Evolutionary conservation across 2,797 vertebrate species (phyloP).

Genomic region (Gadopsis marmoratus): DNA sequence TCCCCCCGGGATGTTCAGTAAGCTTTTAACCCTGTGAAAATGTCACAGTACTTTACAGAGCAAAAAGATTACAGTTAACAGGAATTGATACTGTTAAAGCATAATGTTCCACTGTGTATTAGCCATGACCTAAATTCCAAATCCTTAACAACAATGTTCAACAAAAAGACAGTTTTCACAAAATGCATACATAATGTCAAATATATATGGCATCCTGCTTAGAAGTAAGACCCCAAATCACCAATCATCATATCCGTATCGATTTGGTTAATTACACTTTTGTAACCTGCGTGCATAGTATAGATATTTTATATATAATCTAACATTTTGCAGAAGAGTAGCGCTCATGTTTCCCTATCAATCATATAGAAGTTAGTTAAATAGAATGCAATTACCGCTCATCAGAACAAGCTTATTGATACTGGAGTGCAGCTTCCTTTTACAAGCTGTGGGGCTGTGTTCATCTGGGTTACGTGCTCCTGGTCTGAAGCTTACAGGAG

Average conservation of each 20-base stretch:
- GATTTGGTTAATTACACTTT: not conserved
- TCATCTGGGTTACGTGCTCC: slow-evolving; percentile 45
- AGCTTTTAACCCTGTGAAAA: slow-evolving; percentile 38
- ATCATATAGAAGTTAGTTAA: not conserved
- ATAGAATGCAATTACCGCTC: not conserved
- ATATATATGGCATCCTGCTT: not conserved
- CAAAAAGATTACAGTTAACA: slow-evolving; percentile 23
- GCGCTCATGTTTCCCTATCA: not conserved
- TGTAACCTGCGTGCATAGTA: not conserved
- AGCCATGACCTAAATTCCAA: not conserved
- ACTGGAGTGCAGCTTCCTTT: slow-evolving; percentile 13
- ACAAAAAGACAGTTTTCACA: not conserved
- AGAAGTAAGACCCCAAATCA: not conserved
- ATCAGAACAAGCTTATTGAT: slow-evolving; percentile 10
- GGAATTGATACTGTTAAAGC: not conserved
- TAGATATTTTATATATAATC: not conserved
- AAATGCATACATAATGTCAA: not conserved
- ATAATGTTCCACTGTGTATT: not conserved
- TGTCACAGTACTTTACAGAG: slow-evolving; percentile 11
- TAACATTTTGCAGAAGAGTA: not conserved
- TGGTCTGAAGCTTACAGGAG: slow-evolving; percentile 38
- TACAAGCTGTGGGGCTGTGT: slow-evolving; percentile 14
- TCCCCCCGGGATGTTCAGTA: slow-evolving; percentile 34
- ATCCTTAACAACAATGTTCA: slow-evolving; percentile 7
- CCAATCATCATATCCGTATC: not conserved